Evolutionary conservation across 2,797 vertebrate species (phyloP).

Genomic region (Malurus splendens): DNA sequence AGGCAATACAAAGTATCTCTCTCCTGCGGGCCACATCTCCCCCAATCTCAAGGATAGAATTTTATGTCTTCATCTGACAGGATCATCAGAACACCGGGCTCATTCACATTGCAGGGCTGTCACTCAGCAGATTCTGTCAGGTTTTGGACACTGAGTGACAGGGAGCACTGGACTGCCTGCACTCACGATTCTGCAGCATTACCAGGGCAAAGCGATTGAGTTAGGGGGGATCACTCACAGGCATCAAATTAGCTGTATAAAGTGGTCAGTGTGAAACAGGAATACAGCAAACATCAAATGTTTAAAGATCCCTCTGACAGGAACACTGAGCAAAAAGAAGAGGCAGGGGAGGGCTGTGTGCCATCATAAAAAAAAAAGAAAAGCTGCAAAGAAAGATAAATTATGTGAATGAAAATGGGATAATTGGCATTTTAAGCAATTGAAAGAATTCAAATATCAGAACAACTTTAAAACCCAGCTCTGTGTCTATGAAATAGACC

Average conservation of each 20-base stretch:
- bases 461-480: not conserved
- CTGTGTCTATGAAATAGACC: not conserved
- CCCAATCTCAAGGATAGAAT: not conserved
- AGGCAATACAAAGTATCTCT: not conserved
- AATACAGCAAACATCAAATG: fast-evolving
- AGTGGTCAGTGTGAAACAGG: not conserved
- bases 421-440: not conserved
- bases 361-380: not conserved
- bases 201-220: not conserved
- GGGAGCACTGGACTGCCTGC: fast-evolving
- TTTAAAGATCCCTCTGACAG: not conserved
- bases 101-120: not conserved
- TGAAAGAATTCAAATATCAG: not conserved
- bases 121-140: not conserved
- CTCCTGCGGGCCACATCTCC: not conserved
- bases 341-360: fast-evolving
- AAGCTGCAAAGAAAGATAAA: not conserved
- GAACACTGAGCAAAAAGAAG: not conserved
- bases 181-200: fast-evolving
- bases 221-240: not conserved
- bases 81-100: not conserved
- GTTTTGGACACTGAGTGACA: not conserved
- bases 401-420: not conserved
- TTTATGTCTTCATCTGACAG: not conserved
- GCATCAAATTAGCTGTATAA: not conserved